Evolutionary conservation across 2,113 vertebrate species (phyloP), one percentile per base, ranked within the genome.

Genomic region (Tapirus terrestris): DNA sequence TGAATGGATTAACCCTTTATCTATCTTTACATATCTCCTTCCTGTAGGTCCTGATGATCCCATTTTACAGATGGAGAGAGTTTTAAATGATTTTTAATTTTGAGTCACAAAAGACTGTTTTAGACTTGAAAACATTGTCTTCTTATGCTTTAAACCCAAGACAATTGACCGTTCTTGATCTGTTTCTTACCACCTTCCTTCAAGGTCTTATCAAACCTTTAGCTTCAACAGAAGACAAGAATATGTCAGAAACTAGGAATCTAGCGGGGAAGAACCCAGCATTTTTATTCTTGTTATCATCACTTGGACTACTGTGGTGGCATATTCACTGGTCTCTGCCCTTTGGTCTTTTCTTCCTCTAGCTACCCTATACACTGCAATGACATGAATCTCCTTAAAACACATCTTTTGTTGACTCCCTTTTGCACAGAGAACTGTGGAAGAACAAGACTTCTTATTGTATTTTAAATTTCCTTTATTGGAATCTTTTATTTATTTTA

Each of bases 21-120:
- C 58, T 39, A 18, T 20, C 73, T 70, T 70, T 58, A 21, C 23
- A 14, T 5, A 31, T 8, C n/a, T 86, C 25, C 23, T 96, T 75
- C 45, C 63, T 51, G 3, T 23, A 85, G 51, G 72, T 58, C 25
- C 18, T 33, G 25, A 48, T 43, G 60, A 70, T 75, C 31, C n/a
- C 67, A 53, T 45, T 92, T 53, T 73, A 53, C 8, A 73, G 31
- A 20, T 29, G 27, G 20, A 39, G 51, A 45, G 31, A 84, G 9
- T 53, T 86, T 94, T 68, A 81, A 88, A 33, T 65, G 61, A 65
- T 48, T 96, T 89, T 56, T 68, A 65, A 45, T 72, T 18, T 91
- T 95, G 77, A 75, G 18, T 94, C 21, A 27, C 31, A n/a, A 33
- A 51, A 79, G 82, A 8, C 58, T 90, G 0, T 45, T 76, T 94